These are phyloP conservation scores for Eueremaeus valkanovi DNA, from an alignment of 2,888 invertebrate species.

Conservation along the genomic window DNA sequence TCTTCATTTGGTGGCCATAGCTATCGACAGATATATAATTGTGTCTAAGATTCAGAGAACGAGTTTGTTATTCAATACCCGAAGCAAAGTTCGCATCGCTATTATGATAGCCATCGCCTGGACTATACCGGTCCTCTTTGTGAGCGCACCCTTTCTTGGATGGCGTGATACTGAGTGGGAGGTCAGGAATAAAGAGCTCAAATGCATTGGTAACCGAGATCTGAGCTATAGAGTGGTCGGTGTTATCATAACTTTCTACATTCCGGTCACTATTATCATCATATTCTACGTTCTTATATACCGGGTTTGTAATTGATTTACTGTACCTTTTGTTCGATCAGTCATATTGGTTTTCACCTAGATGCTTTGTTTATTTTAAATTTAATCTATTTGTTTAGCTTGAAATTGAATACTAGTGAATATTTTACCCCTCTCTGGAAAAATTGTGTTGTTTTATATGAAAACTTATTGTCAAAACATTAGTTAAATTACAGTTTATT, in stretches of 20 bases:
- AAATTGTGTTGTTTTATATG: too few species aligned
- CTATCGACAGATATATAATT: slow-evolving; percentile 25
- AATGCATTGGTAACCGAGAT: neutral
- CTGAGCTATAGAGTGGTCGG: neutral
- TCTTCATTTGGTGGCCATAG: slow-evolving; percentile 12
- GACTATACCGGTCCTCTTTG: neutral
- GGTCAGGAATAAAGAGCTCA: neutral
- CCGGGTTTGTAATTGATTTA: neutral
- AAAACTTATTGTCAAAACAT: too few species aligned
- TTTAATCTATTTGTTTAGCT: neutral
- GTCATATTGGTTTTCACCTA: neutral
- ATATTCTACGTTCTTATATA: slow-evolving; percentile 21
- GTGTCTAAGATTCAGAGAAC: neutral
- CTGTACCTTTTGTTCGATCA: neutral
- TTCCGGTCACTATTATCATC: neutral
- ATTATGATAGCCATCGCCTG: neutral
- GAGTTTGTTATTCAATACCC: neutral
- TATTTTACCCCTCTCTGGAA: too few species aligned
- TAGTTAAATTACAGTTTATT: too few species aligned
- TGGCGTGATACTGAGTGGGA: neutral
- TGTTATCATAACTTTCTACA: neutral
- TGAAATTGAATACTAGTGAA: too few species aligned
- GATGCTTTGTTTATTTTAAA: neutral
- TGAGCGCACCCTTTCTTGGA: neutral
- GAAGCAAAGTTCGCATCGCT: neutral